These are phyloP conservation scores for Phymatocera aterrima DNA, from an alignment of 2,888 invertebrate genomes.

Conservation along the genomic window DNA sequence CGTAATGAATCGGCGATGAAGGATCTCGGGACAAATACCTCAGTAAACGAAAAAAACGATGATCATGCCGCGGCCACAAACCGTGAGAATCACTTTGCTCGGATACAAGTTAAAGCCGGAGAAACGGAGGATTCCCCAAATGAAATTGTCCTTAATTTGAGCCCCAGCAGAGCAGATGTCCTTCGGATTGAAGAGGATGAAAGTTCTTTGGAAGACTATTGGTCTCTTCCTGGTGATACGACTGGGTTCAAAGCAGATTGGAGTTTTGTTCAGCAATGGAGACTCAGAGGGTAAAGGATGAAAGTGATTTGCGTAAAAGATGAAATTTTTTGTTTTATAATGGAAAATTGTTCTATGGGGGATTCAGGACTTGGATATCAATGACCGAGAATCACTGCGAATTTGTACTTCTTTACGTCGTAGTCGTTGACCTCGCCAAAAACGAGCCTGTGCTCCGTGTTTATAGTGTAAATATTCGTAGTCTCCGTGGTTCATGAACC, in stretches of 20 bases:
- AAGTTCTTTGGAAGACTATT: conserved; percentile 68
- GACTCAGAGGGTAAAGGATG: conserved; percentile 78
- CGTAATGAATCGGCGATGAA: too few species aligned
- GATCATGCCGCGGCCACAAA: conserved; percentile 3
- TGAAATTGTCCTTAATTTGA: conserved; percentile 79
- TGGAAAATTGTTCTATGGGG: not conserved
- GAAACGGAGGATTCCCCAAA: conserved; percentile 38
- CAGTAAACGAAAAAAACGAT: conserved; percentile 45
- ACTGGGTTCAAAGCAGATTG: conserved; percentile 80
- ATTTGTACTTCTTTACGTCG: not conserved
- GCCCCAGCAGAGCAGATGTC: conserved; percentile 73
- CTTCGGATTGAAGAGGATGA: conserved; percentile 72
- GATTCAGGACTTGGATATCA: not conserved
- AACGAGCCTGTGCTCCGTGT: not conserved
- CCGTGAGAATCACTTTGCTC: conserved; percentile 30
- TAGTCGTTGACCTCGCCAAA: conserved; percentile 28
- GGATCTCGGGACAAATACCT: conserved; percentile 52
- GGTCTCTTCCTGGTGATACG: conserved; percentile 74
- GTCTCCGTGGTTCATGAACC: conserved; percentile 52
- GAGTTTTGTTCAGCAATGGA: conserved; percentile 87
- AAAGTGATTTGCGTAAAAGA: too few species aligned
- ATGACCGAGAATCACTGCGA: conserved; percentile 7
- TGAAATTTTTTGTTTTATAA: not conserved
- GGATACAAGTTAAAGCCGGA: conserved; percentile 36
- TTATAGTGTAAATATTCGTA: not conserved